Percentiles rank a stretch among this genome's conserved stretches.
Conservation (phyloP, 92 coral and sea anemone species). For the Zoanthus sociatus region DNA sequence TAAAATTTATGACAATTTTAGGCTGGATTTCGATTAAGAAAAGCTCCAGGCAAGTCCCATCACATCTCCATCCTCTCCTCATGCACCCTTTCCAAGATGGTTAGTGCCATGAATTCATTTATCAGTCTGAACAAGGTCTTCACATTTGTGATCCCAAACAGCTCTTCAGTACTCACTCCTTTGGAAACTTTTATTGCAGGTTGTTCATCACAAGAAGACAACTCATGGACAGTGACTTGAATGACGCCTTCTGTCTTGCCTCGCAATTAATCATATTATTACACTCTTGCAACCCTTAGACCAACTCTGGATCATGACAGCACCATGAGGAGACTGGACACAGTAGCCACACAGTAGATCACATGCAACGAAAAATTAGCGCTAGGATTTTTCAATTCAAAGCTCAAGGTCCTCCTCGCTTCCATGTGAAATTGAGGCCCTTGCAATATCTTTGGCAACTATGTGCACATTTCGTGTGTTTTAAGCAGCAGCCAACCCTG, state of each 20-base stretch:
- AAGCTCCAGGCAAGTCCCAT: no score
- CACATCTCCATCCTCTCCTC: not conserved
- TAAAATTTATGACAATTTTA: not conserved
- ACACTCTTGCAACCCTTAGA: not conserved
- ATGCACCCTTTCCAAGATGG: not conserved
- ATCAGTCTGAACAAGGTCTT: no score
- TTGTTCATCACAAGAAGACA: not conserved
- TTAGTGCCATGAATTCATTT: no score
- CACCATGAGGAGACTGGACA: not conserved
- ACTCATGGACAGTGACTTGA: not conserved
- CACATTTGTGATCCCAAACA: no score
- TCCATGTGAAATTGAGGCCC: not conserved
- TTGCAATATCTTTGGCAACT: not conserved
- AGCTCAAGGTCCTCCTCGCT: not conserved
- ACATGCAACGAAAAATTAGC: not conserved
- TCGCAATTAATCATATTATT: not conserved
- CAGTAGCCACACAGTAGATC: not conserved
- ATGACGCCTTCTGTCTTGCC: not conserved
- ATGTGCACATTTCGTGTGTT: no score
- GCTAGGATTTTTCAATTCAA: no score
- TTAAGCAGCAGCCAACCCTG: no score
- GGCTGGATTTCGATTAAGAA: not conserved
- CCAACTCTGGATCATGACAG: not conserved
- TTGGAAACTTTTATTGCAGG: no score
- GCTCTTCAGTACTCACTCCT: no score